Percentiles rank a stretch among this genome's conserved stretches.
phyloP scores from a whole-genome alignment of 2,113 vertebrate species.

The Cyprichromis sp. region DNA sequence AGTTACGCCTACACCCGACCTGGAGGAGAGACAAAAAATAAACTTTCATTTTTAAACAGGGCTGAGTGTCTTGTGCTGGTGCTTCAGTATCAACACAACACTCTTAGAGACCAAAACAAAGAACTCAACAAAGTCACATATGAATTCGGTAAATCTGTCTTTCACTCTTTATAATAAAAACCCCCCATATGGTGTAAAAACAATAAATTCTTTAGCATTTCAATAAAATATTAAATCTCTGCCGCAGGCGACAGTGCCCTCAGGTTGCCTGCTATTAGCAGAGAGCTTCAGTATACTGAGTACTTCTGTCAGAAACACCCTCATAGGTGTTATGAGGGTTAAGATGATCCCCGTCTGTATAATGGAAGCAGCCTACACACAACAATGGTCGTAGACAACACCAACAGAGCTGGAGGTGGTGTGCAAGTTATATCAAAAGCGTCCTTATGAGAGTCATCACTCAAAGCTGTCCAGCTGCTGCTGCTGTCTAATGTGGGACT shows the following conservation, averaged over 20 bases:
- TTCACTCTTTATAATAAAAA: background rate
- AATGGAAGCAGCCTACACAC: constrained; percentile 42
- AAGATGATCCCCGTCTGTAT: constrained; percentile 38
- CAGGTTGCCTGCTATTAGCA: background rate
- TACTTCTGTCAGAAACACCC: constrained; percentile 4
- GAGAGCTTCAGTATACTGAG: background rate
- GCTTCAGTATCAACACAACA: background rate
- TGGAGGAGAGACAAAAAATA: constrained; percentile 18
- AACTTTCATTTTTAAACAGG: background rate
- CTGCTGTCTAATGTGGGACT: constrained; percentile 21
- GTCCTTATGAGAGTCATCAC: background rate
- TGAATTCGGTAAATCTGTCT: background rate
- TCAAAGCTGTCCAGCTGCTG: constrained; percentile 49
- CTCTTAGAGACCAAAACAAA: background rate
- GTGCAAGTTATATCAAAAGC: constrained; percentile 46
- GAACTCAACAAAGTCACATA: background rate
- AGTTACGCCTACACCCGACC: constrained; percentile 81
- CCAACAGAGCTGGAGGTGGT: constrained; percentile 43
- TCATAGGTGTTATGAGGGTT: constrained; percentile 55
- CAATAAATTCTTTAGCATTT: background rate
- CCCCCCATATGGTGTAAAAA: background rate
- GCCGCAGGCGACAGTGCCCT: background rate
- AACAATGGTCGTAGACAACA: constrained; percentile 52
- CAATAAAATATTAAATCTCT: background rate
- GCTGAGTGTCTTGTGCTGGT: background rate